Conservation (phyloP, 2,113 vertebrate species). For the Pteruthius melanotis region DNA sequence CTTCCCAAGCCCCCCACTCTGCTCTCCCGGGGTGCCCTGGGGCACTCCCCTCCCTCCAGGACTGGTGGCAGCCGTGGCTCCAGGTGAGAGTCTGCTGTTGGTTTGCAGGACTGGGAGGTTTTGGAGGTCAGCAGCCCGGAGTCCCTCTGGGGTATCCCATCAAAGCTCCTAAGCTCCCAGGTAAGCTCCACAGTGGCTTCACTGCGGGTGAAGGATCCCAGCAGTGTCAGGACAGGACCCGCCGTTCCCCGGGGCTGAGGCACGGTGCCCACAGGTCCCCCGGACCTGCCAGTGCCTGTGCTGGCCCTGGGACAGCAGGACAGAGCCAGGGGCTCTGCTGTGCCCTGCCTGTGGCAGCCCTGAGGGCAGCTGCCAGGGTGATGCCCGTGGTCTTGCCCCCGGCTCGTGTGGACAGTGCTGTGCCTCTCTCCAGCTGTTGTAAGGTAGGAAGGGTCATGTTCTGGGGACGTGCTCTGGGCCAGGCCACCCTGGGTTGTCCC, state of each 20-base stretch:
- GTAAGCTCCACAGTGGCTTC: slow-evolving; percentile 62
- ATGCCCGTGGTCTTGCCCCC: neutral
- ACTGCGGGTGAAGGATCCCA: neutral
- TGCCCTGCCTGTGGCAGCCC: neutral
- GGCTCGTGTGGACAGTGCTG: fast-evolving
- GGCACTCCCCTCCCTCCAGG: neutral
- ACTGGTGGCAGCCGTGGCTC: neutral
- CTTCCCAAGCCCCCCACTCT: neutral
- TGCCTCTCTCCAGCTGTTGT: neutral
- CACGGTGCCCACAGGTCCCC: neutral
- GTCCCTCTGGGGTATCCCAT: slow-evolving; percentile 96
- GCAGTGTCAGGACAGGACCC: neutral
- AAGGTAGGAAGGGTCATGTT: neutral
- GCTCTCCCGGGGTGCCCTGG: neutral
- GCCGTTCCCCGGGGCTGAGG: neutral
- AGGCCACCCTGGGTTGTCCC: neutral
- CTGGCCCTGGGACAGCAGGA: neutral
- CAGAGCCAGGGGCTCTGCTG: neutral
- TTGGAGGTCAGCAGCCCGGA: slow-evolving; percentile 85
- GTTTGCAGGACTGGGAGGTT: slow-evolving; percentile 78
- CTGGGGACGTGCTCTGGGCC: neutral
- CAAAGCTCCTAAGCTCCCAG: slow-evolving; percentile 90
- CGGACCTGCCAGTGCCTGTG: neutral
- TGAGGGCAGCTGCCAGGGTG: neutral
- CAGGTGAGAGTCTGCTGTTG: slow-evolving; percentile 47